phyloP scores from a whole-genome alignment of 1,140 invertebrate species.

The Pemphigus obesinymphae region DNA sequence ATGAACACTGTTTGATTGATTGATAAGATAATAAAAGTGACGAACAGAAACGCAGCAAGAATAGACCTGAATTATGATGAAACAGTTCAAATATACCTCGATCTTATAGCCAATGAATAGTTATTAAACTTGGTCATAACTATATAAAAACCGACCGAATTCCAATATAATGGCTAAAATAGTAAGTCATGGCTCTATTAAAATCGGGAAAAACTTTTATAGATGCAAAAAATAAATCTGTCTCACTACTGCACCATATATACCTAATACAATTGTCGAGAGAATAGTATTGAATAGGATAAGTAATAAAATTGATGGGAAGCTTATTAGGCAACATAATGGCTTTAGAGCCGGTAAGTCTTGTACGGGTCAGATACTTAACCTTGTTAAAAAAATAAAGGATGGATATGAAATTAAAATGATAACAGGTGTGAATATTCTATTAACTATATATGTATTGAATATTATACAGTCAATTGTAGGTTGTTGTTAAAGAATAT shows the following conservation, averaged over 20 bases:
- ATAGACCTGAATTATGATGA: conserved; percentile 7
- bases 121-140: conserved; percentile 14
- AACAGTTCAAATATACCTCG: conserved; percentile 39
- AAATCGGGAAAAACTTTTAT: conserved; percentile 42
- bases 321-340: conserved; percentile 27
- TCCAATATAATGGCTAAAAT: conserved; percentile 40
- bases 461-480: too few relatives aligned
- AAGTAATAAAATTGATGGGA: not conserved
- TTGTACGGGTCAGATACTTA: too few relatives aligned
- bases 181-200: conserved; percentile 37
- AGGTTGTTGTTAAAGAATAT: too few relatives aligned
- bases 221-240: conserved; percentile 37
- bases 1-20: not conserved
- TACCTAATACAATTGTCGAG: conserved; percentile 43
- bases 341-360: conserved; percentile 40
- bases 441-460: not conserved
- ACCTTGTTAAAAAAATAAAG: too few relatives aligned
- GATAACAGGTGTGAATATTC: conserved; percentile 39
- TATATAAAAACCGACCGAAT: not conserved
- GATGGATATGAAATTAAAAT: not conserved
- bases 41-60: conserved; percentile 20
- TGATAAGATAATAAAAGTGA: not conserved
- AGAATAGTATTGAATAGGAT: conserved; percentile 42
- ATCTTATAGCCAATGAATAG: conserved; percentile 6
- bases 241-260: conserved; percentile 42